Evolutionary conservation across 2,888 invertebrate genomes (phyloP).

Genomic region (Aspidiotus destructor): DNA sequence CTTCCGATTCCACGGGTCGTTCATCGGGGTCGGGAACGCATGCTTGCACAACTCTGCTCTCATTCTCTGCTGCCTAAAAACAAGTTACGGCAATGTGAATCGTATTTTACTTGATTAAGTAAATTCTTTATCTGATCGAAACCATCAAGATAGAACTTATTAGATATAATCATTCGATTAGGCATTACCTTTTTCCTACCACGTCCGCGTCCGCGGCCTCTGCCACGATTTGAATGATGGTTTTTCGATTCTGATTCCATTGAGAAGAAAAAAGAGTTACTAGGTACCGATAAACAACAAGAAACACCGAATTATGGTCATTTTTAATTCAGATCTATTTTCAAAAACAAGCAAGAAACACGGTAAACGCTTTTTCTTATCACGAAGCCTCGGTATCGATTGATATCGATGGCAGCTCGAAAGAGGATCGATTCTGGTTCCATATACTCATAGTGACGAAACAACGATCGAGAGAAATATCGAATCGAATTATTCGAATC

Average conservation of each 20-base stretch:
- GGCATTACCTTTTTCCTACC: conserved; percentile 22
- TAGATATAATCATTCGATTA: background rate
- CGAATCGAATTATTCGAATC: too few relatives aligned
- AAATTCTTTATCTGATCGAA: background rate
- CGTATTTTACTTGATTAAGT: background rate
- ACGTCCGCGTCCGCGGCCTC: conserved; percentile 23
- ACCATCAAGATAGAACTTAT: background rate
- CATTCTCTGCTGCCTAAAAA: conserved; percentile 12
- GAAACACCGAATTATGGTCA: too few relatives aligned
- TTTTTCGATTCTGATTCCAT: conserved; percentile 20
- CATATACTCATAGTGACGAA: too few relatives aligned
- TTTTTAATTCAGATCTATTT: too few relatives aligned
- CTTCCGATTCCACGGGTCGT: conserved; percentile 16
- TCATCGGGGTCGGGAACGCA: conserved; percentile 1
- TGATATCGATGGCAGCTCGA: too few relatives aligned
- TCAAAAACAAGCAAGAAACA: too few relatives aligned
- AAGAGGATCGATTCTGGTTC: too few relatives aligned
- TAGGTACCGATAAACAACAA: too few relatives aligned
- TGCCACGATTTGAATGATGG: conserved; percentile 14
- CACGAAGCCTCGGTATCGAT: too few relatives aligned
- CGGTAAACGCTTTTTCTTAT: too few relatives aligned
- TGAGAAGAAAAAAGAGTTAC: background rate
- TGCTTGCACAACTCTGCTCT: conserved; percentile 6
- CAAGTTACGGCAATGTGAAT: background rate
- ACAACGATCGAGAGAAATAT: too few relatives aligned